phyloP scores from a whole-genome alignment of 1,140 invertebrate genomes.

The Macrosteles quadrilineatus region DNA sequence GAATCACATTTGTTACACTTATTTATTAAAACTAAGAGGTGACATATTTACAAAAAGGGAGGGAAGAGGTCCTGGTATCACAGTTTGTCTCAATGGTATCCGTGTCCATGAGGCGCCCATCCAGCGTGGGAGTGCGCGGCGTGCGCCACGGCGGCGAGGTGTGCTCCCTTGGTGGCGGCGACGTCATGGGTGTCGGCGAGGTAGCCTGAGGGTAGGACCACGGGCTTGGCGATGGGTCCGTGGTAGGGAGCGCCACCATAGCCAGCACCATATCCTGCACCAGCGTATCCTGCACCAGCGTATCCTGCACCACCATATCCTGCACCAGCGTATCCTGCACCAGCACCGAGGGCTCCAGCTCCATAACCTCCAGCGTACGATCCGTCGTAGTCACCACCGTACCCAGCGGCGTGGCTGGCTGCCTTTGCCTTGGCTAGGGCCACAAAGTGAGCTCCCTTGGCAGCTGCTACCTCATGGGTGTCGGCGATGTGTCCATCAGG shows the following conservation, averaged over 20 bases:
- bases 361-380: conserved; percentile 43
- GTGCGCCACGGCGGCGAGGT: conserved; percentile 47
- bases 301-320: conserved; percentile 1
- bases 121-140: conserved; percentile 49
- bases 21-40: conserved; percentile 1
- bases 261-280: conserved; percentile 32
- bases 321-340: conserved; percentile 33
- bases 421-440: conserved; percentile 55
- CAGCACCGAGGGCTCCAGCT: conserved; percentile 32
- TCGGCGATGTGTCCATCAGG: conserved; percentile 50
- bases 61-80: conserved; percentile 16
- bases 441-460: conserved; percentile 60
- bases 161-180: conserved; percentile 53
- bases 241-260: conserved; percentile 37
- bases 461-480: conserved; percentile 60
- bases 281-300: conserved; percentile 3
- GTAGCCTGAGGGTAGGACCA: conserved; percentile 42
- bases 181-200: conserved; percentile 58
- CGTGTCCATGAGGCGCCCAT: conserved; percentile 34
- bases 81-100: conserved; percentile 8
- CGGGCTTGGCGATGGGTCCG: conserved; percentile 30
- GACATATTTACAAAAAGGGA: conserved; percentile 6
- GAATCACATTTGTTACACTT: background rate
- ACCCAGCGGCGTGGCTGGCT: background rate
- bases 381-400: conserved; percentile 40